These are phyloP conservation scores for Apamea epomidion DNA, from an alignment of 2,888 invertebrate genomes.

Conservation along the genomic window DNA sequence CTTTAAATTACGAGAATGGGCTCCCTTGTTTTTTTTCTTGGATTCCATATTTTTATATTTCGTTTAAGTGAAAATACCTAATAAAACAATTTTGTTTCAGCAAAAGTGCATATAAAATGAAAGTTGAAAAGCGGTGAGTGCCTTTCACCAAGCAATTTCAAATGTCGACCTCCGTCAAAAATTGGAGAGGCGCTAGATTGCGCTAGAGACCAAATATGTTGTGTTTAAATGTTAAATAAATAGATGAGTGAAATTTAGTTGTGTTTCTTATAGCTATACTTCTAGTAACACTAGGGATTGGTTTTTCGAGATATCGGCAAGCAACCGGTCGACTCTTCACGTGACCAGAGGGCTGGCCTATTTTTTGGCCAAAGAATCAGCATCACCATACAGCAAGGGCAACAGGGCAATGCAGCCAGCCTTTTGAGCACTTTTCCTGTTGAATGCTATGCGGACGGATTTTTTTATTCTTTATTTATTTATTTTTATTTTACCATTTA, in stretches of 20 bases:
- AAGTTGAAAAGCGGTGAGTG: constrained; percentile 38
- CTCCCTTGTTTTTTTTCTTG: not conserved
- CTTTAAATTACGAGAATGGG: not conserved
- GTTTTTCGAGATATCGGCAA: too few relatives aligned
- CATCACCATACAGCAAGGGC: too few relatives aligned
- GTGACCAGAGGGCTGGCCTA: too few relatives aligned
- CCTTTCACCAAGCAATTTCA: constrained; percentile 8
- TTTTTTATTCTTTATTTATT: too few relatives aligned
- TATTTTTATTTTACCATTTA: too few relatives aligned
- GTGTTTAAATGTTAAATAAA: constrained; percentile 46
- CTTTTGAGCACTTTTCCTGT: too few relatives aligned
- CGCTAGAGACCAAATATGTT: constrained; percentile 29
- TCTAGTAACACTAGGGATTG: too few relatives aligned
- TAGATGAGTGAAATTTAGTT: not conserved
- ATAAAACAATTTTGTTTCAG: constrained; percentile 40
- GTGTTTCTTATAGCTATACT: not conserved
- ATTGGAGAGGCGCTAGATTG: constrained; percentile 43
- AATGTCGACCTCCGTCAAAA: constrained; percentile 24
- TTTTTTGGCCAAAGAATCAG: too few relatives aligned
- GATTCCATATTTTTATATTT: not conserved
- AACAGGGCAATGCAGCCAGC: too few relatives aligned
- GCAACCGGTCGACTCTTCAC: too few relatives aligned
- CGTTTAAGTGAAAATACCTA: not conserved
- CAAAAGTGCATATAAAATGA: constrained; percentile 1
- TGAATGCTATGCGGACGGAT: too few relatives aligned